Percentiles rank a stretch among this genome's conserved stretches.
Evolutionary conservation across 2,888 invertebrate species (phyloP).

Genomic region (Cerceris rybyensis): DNA sequence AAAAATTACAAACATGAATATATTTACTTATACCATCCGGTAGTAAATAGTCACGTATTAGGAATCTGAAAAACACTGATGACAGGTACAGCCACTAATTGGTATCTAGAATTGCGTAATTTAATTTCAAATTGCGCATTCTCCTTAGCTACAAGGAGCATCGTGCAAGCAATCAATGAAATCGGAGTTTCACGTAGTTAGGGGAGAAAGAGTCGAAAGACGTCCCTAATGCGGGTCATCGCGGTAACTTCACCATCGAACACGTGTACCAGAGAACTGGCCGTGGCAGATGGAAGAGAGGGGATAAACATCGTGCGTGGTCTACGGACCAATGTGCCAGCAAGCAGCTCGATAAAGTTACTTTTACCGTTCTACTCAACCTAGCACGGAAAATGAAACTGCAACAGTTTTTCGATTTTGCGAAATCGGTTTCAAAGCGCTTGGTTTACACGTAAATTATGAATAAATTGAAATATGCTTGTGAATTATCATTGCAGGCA

Average conservation of each 20-base stretch:
- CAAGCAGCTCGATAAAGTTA: slow-evolving; percentile 39
- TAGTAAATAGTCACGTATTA: no score
- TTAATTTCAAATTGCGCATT: not conserved
- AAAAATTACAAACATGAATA: not conserved
- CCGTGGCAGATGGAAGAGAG: slow-evolving; percentile 26
- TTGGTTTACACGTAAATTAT: not conserved
- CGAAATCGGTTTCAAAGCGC: not conserved
- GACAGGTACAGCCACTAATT: not conserved
- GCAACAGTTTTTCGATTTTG: slow-evolving; percentile 3
- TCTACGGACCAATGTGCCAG: slow-evolving; percentile 34
- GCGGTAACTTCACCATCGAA: slow-evolving; percentile 42
- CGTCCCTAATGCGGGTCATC: slow-evolving; percentile 28
- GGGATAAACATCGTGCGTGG: slow-evolving; percentile 55
- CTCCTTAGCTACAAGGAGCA: not conserved
- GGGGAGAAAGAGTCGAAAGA: not conserved
- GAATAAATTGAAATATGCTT: not conserved
- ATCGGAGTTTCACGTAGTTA: slow-evolving; percentile 9
- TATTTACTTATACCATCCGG: no score
- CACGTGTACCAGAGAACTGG: slow-evolving; percentile 54
- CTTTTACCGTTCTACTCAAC: slow-evolving; percentile 46
- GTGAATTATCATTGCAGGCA: not conserved
- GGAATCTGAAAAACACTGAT: no score
- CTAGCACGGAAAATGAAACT: slow-evolving; percentile 7
- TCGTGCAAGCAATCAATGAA: not conserved
- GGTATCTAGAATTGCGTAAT: not conserved